phyloP scores from a whole-genome alignment of 2,888 invertebrate species.

The Dysmachus trigonus region DNA sequence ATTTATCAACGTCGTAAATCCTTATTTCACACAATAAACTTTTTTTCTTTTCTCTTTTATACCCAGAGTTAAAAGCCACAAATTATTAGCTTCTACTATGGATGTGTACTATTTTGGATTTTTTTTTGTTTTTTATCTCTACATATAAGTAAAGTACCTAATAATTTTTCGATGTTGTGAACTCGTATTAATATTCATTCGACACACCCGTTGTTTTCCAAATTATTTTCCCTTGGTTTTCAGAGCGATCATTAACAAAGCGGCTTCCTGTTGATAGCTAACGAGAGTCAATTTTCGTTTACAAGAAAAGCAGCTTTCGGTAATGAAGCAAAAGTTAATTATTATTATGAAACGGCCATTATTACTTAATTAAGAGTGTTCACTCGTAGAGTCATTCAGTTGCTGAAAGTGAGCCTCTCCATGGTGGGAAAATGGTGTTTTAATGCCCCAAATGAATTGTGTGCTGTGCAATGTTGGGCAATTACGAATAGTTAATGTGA shows the following conservation, averaged over 20 bases:
- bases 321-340: neutral
- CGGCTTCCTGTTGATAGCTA: neutral
- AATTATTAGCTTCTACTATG: neutral
- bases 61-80: neutral
- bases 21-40: no score
- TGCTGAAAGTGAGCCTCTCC: neutral
- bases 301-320: neutral
- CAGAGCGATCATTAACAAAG: neutral
- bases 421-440: neutral
- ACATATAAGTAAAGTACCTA: neutral
- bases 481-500: neutral
- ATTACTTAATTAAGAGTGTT: neutral
- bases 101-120: neutral
- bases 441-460: neutral
- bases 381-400: neutral
- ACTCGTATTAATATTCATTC: neutral
- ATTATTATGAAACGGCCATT: neutral
- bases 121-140: neutral
- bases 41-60: no score
- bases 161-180: neutral
- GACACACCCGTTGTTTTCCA: neutral
- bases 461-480: neutral
- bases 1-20: no score
- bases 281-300: neutral
- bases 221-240: neutral